phyloP scores from a whole-genome alignment of 2,797 vertebrate species.

The Adrianichthys oophorus region DNA sequence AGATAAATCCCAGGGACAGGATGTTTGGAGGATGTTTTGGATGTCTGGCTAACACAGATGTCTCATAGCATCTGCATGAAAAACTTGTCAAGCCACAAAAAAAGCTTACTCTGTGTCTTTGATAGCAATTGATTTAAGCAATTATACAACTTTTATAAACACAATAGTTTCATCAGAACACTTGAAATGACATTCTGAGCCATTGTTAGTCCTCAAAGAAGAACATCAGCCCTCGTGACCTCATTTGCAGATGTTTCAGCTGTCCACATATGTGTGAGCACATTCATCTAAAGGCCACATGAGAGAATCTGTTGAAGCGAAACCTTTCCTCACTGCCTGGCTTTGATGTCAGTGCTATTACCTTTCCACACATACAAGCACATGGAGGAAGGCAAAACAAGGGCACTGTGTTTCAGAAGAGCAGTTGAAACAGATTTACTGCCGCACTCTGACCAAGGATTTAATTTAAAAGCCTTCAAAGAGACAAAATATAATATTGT shows the following conservation, averaged over 20 bases:
- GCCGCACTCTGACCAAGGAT: constrained; percentile 44
- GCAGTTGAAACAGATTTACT: constrained; percentile 51
- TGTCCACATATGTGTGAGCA: constrained; percentile 29
- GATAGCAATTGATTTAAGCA: too few relatives aligned
- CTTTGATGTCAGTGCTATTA: constrained; percentile 50
- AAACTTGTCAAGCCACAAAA: too few relatives aligned
- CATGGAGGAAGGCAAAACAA: constrained; percentile 28
- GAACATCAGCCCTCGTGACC: constrained; percentile 28
- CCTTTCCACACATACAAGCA: constrained; percentile 18
- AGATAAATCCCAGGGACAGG: too few relatives aligned
- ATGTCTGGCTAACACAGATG: too few relatives aligned
- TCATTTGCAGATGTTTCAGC: constrained; percentile 49
- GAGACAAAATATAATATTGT: constrained; percentile 34
- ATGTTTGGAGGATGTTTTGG: too few relatives aligned
- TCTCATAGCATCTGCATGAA: too few relatives aligned
- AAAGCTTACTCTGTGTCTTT: too few relatives aligned
- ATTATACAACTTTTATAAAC: too few relatives aligned
- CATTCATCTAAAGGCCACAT: constrained; percentile 38
- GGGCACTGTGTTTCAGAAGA: constrained; percentile 53
- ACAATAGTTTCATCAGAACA: too few relatives aligned
- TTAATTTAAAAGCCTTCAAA: constrained; percentile 56
- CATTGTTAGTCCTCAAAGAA: constrained; percentile 22
- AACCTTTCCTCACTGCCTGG: constrained; percentile 24
- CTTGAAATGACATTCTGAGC: too few relatives aligned
- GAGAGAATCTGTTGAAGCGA: constrained; percentile 31